Base-by-base conservation (phyloP, 2,888 invertebrate genomes). In the Ornithoptera alexandrae region DNA sequence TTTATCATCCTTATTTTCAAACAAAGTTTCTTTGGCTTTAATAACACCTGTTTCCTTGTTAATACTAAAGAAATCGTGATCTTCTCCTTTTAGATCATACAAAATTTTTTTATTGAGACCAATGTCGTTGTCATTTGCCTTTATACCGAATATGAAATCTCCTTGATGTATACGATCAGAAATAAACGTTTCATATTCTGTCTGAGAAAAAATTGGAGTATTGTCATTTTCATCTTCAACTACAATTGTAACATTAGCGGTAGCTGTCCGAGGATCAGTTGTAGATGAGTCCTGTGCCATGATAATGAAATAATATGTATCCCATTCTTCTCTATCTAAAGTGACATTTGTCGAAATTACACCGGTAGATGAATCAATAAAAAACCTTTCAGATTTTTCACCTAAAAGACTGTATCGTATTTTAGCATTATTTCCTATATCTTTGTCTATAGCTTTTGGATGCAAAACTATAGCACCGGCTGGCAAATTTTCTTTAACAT, bases 101-200 rank as follows among this genome's bases (percentile, higher is more conserved):
- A 94, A 87, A 67, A 98, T 95, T 80, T 95, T 94, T 68, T 97
- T 96, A 84, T 98, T 98, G 0, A 93, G 88, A 0, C 96, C 97
- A 69, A 95, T 94, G 84, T 98, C 98, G 71, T 94, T 93, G 84
- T 98, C 98, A 8, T 93, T 93, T 0, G 98, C 98, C 84, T 95
- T 96, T 0, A 97, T 97, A 12, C 98, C 98, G 82, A 97, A 97
- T 36, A 98, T 97, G 89, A 98, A 98, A 78, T 97, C 95, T 82
- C 96, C 97, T 67, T 94, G 91, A 73, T 94, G 92, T 1, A 96
- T 97, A 46, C 95, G 95, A 81, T 98, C 97, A 0, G 97, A 96
- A 69, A 98, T 95, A 77, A 96, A 95, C 22, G 97, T 95, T 76
- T 95, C 95, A 83, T 97, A 97, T 72, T 94, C 94, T 2, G 94